phyloP scores from a whole-genome alignment of 2,797 vertebrate genomes.

The Hypotaenidia philippensis region DNA sequence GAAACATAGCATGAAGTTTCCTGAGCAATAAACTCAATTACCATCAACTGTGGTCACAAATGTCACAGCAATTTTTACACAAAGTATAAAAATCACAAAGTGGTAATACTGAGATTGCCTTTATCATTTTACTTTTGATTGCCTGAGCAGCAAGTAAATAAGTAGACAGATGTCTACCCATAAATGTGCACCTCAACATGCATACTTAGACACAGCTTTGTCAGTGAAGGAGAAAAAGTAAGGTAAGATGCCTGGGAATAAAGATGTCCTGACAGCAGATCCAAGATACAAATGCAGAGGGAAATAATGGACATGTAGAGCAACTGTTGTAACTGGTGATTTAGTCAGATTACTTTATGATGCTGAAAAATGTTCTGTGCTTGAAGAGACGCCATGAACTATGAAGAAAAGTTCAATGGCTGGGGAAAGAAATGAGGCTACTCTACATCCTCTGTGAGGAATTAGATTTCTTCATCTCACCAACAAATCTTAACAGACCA shows the following conservation, averaged over 20 bases:
- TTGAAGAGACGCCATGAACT: not conserved
- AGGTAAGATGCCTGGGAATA: not conserved
- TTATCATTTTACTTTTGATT: not conserved
- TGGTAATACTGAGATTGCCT: not conserved
- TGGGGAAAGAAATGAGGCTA: not conserved
- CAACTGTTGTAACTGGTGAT: not conserved
- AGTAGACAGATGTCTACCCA: not conserved
- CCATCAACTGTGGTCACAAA: not conserved
- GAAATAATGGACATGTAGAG: not conserved
- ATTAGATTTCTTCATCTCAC: not conserved
- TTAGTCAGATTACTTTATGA: not conserved
- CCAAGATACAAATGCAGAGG: not conserved
- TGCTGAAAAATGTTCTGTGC: not conserved
- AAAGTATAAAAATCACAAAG: not conserved
- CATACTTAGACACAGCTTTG: not conserved
- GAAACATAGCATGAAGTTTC: not conserved
- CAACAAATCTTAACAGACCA: not conserved
- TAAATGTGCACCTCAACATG: rapidly evolving
- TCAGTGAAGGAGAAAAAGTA: not conserved
- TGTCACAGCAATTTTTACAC: not conserved
- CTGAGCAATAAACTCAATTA: not conserved
- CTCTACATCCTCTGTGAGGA: not conserved
- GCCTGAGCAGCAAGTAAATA: not conserved
- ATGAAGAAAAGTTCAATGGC: not conserved
- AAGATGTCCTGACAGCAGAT: not conserved